These are phyloP conservation scores for Megalops cyprinoides DNA, from an alignment of 2,797 vertebrate species.

Conservation along the genomic window DNA sequence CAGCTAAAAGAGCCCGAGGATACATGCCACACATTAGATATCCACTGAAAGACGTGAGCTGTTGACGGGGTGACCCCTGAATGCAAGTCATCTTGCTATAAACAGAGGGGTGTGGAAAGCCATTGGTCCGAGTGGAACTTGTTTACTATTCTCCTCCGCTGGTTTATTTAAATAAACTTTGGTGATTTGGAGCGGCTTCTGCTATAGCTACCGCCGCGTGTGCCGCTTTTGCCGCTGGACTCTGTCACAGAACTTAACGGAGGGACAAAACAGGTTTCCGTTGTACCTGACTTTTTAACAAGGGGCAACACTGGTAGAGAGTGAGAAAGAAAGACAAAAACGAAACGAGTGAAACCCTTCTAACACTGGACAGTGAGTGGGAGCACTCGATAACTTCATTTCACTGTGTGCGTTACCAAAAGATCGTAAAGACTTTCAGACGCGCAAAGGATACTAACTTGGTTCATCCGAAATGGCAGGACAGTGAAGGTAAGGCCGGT, in stretches of 20 bases:
- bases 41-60: constrained; percentile 69
- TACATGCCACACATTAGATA: constrained; percentile 68
- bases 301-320: constrained; percentile 41
- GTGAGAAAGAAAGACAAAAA: not conserved
- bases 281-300: constrained; percentile 53
- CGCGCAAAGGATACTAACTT: constrained; percentile 24
- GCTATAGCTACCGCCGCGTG: not conserved
- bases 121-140: constrained; percentile 67
- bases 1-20: constrained; percentile 64
- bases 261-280: constrained; percentile 59
- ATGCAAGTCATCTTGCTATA: constrained; percentile 76
- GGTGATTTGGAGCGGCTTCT: constrained; percentile 33
- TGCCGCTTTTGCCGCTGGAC: constrained; percentile 33
- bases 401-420: not conserved
- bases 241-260: constrained; percentile 53
- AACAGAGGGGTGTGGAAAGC: constrained; percentile 76
- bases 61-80: constrained; percentile 75
- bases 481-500: constrained; percentile 26
- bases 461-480: not conserved
- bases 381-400: not conserved
- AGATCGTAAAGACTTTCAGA: constrained; percentile 10
- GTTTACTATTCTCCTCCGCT: constrained; percentile 71
- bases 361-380: not conserved
- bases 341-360: not conserved
- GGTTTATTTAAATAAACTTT: constrained; percentile 67